Percentiles rank a stretch among this genome's conserved stretches.
These are phyloP conservation scores for Pterostichus niger DNA, from an alignment of 2,888 invertebrate species.

Conservation along the genomic window DNA sequence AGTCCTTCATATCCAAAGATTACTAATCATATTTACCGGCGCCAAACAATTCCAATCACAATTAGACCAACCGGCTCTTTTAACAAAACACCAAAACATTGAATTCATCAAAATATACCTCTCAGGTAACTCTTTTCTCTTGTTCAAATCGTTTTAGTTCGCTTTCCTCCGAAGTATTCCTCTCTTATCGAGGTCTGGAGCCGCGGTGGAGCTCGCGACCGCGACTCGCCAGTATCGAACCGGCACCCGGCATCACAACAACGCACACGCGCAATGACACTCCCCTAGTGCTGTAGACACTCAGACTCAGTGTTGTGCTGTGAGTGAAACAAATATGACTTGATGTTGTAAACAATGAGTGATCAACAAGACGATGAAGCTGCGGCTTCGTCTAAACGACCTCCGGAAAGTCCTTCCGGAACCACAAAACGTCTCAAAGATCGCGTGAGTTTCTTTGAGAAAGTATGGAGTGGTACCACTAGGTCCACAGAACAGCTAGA, in stretches of 20 bases:
- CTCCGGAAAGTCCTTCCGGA: slow-evolving; percentile 74
- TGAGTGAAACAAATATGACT: slow-evolving; percentile 51
- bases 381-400: slow-evolving; percentile 73
- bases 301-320: slow-evolving; percentile 17
- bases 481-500: slow-evolving; percentile 74
- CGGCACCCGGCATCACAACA: slow-evolving; percentile 56
- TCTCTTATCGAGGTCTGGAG: slow-evolving; percentile 39
- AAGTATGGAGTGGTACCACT: slow-evolving; percentile 83
- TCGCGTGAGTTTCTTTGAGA: slow-evolving; percentile 89
- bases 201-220: slow-evolving; percentile 26
- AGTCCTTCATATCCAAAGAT: no score
- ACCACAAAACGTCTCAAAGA: slow-evolving; percentile 82
- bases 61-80: no score
- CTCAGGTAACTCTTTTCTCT: not conserved
- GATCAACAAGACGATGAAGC: slow-evolving; percentile 72
- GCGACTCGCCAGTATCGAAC: slow-evolving; percentile 74
- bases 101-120: not conserved
- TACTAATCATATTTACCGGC: no score
- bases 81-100: slow-evolving; percentile 6
- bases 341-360: slow-evolving; percentile 68
- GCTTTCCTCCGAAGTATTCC: not conserved
- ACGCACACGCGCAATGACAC: slow-evolving; percentile 29
- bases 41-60: no score
- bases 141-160: not conserved
- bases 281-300: slow-evolving; percentile 11